Percentiles rank a stretch among this genome's conserved stretches.
These are phyloP conservation scores for Ammodytes marinus DNA, from an alignment of 2,113 vertebrate genomes.

Conservation along the genomic window DNA sequence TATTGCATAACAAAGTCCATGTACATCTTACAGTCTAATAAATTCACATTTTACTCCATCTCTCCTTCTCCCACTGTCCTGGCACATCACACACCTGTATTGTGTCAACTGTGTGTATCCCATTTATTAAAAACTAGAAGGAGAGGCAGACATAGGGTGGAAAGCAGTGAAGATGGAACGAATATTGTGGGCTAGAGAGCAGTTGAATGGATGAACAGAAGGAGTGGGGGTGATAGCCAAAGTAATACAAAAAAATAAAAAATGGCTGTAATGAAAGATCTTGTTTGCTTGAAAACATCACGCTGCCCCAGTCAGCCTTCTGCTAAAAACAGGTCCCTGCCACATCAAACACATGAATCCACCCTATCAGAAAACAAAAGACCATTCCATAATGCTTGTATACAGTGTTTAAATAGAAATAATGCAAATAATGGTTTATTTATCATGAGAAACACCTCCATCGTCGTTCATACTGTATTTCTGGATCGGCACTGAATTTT, in stretches of 20 bases:
- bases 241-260: not conserved
- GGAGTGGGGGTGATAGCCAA: conserved; percentile 24
- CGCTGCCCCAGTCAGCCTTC: conserved; percentile 1
- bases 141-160: not conserved
- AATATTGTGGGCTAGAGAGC: conserved; percentile 18
- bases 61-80: not conserved
- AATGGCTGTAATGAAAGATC: conserved; percentile 42
- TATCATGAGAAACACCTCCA: not conserved
- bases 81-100: not conserved
- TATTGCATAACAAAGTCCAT: not conserved
- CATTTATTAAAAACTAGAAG: not conserved
- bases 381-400: conserved; percentile 49
- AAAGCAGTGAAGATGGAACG: conserved; percentile 14
- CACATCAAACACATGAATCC: conserved; percentile 44
- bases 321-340: conserved; percentile 50
- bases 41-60: not conserved
- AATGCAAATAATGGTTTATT: not conserved
- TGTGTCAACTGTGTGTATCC: not conserved
- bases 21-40: not conserved
- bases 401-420: conserved; percentile 35
- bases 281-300: conserved; percentile 48
- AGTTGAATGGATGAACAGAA: conserved; percentile 32
- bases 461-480: not conserved
- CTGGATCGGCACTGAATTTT: not conserved
- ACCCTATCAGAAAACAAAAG: conserved; percentile 43